Evolutionary conservation across 2,113 vertebrate genomes (phyloP).

Genomic region (Forbesichthys agassizii): DNA sequence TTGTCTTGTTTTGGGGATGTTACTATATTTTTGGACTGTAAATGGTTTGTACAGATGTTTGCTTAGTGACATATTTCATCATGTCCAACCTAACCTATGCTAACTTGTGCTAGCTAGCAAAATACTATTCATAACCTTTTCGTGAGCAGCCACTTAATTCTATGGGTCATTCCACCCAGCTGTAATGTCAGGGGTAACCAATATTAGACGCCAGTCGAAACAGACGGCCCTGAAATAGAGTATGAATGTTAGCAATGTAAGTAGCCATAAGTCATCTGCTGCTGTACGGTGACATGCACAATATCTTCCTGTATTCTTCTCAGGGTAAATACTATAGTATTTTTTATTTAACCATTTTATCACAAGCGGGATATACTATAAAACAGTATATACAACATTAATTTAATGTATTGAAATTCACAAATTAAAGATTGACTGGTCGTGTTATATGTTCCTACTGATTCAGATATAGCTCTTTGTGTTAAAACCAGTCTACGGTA

Average conservation of each 20-base stretch:
- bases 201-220: slow-evolving; percentile 22
- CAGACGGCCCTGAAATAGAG: slow-evolving; percentile 19
- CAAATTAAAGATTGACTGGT: no score
- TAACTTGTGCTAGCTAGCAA: slow-evolving; percentile 4
- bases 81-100: neutral
- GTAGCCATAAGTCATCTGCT: neutral
- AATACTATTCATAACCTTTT: slow-evolving; percentile 34
- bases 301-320: no score
- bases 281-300: no score
- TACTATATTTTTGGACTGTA: neutral
- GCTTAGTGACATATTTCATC: neutral
- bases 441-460: no score
- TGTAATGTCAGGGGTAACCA: slow-evolving; percentile 13
- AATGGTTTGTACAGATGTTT: neutral
- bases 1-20: neutral
- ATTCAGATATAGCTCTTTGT: no score
- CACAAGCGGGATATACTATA: no score
- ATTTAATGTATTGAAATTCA: no score
- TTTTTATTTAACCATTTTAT: no score
- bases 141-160: slow-evolving; percentile 35
- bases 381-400: no score
- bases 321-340: no score
- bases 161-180: slow-evolving; percentile 14
- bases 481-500: no score
- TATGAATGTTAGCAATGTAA: neutral